Conservation (phyloP, 2,113 vertebrate genomes). For the Ochotona princeps region DNA sequence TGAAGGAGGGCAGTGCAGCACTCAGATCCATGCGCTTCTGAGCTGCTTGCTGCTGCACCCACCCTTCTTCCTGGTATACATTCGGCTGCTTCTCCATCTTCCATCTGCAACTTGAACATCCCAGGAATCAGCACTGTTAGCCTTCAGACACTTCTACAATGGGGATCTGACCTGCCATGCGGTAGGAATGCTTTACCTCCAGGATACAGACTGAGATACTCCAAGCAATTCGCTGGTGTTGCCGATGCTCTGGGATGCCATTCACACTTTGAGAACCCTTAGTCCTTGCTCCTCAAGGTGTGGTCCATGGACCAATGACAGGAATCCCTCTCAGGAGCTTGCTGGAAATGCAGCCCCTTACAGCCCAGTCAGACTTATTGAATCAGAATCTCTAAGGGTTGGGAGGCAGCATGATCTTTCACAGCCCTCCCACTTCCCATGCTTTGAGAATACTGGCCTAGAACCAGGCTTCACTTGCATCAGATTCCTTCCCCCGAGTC, state of each 20-base stretch:
- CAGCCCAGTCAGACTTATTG: not conserved
- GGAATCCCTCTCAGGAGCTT: not conserved
- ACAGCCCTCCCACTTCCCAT: not conserved
- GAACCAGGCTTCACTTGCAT: not conserved
- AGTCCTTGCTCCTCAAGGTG: not conserved
- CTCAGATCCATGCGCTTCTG: not conserved
- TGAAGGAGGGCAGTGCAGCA: not conserved
- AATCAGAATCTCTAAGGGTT: not conserved
- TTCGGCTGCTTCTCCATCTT: not conserved
- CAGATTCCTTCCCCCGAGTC: not conserved
- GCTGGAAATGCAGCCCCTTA: not conserved
- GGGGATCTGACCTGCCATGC: not conserved
- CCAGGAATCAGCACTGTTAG: not conserved
- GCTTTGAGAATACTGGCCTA: not conserved
- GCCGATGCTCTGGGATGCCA: not conserved
- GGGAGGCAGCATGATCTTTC: not conserved
- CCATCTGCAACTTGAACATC: not conserved
- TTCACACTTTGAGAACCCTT: not conserved
- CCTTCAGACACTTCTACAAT: not conserved
- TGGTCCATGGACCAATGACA: not conserved
- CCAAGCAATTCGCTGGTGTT: not conserved
- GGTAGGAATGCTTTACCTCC: slow-evolving; percentile 5
- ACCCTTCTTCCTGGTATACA: not conserved
- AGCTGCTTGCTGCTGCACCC: not conserved
- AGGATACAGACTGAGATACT: not conserved